Evolutionary conservation across 2,113 vertebrate species (phyloP), one percentile per base, ranked within the genome.

Genomic region (Scomber japonicus): DNA sequence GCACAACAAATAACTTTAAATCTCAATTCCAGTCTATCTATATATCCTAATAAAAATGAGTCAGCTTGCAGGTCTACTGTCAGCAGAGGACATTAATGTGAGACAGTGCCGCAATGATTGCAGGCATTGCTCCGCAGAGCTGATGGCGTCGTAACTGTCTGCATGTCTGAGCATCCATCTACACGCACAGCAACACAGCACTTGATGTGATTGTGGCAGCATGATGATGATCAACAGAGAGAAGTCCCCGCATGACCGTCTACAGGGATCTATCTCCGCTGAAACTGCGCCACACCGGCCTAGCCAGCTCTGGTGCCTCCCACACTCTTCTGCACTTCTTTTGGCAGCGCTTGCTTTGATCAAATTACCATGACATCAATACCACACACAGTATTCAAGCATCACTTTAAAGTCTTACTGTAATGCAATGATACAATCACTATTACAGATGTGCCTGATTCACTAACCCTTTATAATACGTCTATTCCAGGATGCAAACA

Each of bases 261-360:
- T 40, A 1, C 3, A n/a, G 45, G 48, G 45, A 44, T 16, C 21
- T 60, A 57, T 30, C 13, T 44, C 72, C 50, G 46, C 65, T 82
- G 67, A 87, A 91, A 91, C 89, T 89, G 89, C 89, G 89, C 89
- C 82, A 91, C 53, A 21, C 60, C 13, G 87, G 89, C 84, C 89
- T 83, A 66, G 30, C 24, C 75, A 61, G 60, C 51, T 44, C 2
- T 14, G 15, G 3, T 30, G 54, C 48, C 85, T 62, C 11, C 50
- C 63, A 16, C 74, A 57, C 61, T 60, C 56, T 17, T 54, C 35
- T 53, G 48, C 63, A 78, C 56, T 40, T 61, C 24, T 55, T 75
- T 44, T 57, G 24, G 53, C 27, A 69, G 12, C 15, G 14, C 57
- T 51, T 8, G 2, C 3, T 14, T 54, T 10, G 3, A 40, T 80